These are phyloP conservation scores for Sterna hirundo DNA, from an alignment of 2,113 vertebrate genomes.

Conservation along the genomic window DNA sequence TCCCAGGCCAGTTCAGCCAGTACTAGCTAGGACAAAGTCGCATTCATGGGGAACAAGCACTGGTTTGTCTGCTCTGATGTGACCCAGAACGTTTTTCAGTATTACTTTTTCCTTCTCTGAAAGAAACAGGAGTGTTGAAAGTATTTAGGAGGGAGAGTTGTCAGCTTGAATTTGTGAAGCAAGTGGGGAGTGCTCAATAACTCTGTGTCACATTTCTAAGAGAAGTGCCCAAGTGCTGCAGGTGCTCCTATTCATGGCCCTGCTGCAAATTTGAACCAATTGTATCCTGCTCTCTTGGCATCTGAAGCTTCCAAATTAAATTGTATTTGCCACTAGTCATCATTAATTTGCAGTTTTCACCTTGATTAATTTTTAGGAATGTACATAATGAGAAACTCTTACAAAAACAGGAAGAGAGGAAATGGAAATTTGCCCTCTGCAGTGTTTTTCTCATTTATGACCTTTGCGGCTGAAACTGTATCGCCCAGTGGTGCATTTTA, in stretches of 20 bases:
- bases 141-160: neutral
- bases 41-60: constrained; percentile 1
- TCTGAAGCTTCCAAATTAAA: constrained; percentile 1
- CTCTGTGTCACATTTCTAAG: neutral
- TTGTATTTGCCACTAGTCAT: neutral
- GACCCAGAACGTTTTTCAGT: neutral
- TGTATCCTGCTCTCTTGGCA: neutral
- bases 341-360: constrained; percentile 39
- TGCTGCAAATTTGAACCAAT: neutral
- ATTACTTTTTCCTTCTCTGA: constrained; percentile 7
- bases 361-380: constrained; percentile 43
- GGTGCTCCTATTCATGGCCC: neutral
- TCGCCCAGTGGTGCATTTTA: constrained; percentile 10
- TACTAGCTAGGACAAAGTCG: neutral
- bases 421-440: constrained; percentile 39
- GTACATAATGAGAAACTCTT: neutral
- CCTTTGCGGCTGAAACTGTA: neutral
- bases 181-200: accelerated
- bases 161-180: neutral
- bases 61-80: neutral
- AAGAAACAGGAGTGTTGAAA: neutral
- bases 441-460: constrained; percentile 49
- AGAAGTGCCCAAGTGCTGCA: neutral
- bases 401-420: constrained; percentile 52
- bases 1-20: neutral